Evolutionary conservation across 2,113 vertebrate genomes (phyloP).

Genomic region (Anhinga rufa): DNA sequence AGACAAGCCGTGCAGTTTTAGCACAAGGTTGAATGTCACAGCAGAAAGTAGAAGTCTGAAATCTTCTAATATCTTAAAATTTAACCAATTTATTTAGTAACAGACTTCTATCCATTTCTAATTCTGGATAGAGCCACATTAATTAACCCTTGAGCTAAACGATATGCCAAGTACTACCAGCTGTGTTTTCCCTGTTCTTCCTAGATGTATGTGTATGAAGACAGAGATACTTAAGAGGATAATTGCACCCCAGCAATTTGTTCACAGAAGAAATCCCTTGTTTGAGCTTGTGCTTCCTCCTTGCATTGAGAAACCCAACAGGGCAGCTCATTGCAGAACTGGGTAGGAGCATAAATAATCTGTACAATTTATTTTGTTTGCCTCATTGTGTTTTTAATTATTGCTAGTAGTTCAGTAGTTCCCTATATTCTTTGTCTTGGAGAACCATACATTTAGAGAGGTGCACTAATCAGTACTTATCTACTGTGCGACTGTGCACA

Average conservation of each 20-base stretch:
- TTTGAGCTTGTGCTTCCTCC: background rate
- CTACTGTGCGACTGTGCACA: background rate
- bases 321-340: background rate
- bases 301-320: background rate
- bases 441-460: background rate
- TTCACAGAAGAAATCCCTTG: background rate
- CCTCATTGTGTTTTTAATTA: background rate
- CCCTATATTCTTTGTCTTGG: background rate
- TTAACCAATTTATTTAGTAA: background rate
- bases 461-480: background rate
- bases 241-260: background rate
- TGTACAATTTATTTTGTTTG: background rate
- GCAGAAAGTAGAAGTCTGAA: background rate
- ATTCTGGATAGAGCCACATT: background rate
- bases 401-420: background rate
- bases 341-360: background rate
- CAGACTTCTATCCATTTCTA: background rate
- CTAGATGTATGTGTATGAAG: background rate
- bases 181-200: background rate
- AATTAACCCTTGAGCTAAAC: background rate
- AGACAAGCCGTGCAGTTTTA: background rate
- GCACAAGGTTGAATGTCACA: background rate
- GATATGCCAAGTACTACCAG: background rate
- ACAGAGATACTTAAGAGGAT: background rate
- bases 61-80: background rate